These are phyloP conservation scores for Apus apus DNA, from an alignment of 2,113 vertebrate species.

Conservation along the genomic window DNA sequence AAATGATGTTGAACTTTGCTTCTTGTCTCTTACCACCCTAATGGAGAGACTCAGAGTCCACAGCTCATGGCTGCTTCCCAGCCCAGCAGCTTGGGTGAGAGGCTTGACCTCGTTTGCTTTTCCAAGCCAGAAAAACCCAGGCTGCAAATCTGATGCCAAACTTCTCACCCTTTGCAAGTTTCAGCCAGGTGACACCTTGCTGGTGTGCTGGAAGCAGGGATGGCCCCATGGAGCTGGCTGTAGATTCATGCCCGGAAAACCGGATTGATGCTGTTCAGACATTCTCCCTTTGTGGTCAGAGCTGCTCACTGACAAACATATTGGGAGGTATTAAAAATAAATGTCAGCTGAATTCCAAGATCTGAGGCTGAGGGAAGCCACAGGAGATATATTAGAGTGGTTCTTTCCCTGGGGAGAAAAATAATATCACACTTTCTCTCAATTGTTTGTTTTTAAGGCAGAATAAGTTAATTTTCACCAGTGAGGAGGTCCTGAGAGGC, in stretches of 20 bases:
- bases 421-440: not conserved
- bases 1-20: not conserved
- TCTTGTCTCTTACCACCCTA: not conserved
- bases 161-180: not conserved
- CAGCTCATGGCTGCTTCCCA: not conserved
- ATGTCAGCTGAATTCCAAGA: not conserved
- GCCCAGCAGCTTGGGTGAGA: not conserved
- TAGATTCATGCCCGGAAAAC: not conserved
- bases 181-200: not conserved
- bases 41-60: not conserved
- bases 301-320: not conserved
- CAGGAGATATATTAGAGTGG: not conserved
- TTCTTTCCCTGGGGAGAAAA: rapidly evolving
- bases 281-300: not conserved
- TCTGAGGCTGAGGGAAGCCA: not conserved
- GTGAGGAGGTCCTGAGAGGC: rapidly evolving
- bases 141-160: not conserved
- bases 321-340: not conserved
- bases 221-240: not conserved
- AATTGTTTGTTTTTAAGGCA: not conserved
- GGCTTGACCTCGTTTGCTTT: not conserved
- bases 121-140: not conserved
- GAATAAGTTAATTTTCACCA: not conserved
- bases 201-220: not conserved
- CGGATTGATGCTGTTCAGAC: not conserved